Percentiles rank a stretch among this genome's conserved stretches.
These are phyloP conservation scores for Cathartes aura DNA, from an alignment of 2,113 vertebrate genomes.

Conservation along the genomic window DNA sequence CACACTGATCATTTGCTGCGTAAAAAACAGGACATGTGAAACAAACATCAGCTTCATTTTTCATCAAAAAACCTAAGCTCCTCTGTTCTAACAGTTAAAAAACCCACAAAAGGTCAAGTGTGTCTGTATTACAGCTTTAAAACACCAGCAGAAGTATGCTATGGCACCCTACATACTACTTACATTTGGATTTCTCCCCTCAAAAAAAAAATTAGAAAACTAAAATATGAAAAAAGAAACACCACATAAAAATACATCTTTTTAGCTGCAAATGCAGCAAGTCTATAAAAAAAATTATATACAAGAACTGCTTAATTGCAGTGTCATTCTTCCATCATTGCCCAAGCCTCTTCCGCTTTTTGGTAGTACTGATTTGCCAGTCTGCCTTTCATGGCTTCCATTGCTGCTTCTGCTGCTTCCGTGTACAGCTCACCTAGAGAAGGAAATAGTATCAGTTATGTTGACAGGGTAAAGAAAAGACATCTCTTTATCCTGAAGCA, in stretches of 20 bases:
- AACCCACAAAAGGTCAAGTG: neutral
- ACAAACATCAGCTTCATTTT: neutral
- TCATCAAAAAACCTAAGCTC: neutral
- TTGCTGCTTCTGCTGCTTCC: conserved; percentile 92
- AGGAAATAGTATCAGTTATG: neutral
- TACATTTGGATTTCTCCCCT: neutral
- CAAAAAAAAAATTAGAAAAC: conserved; percentile 36
- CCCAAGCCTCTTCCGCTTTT: conserved; percentile 96
- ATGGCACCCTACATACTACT: neutral
- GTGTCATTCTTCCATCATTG: conserved; percentile 85
- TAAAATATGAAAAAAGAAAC: conserved; percentile 17
- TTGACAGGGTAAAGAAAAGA: neutral
- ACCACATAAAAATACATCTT: conserved; percentile 53
- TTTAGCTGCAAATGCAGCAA: conserved; percentile 1
- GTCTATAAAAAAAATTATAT: neutral
- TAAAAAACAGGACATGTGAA: neutral
- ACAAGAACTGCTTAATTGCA: neutral
- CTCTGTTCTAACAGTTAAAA: conserved; percentile 2
- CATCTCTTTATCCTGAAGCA: neutral
- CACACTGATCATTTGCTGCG: neutral
- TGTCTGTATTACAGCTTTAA: neutral
- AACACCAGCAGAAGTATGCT: neutral
- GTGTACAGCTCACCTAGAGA: conserved; percentile 91
- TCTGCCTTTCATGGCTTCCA: conserved; percentile 94
- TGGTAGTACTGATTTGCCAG: conserved; percentile 94